Percentiles rank a stretch among this genome's conserved stretches.
phyloP scores from a whole-genome alignment of 2,888 invertebrate species.

The Phasia obesa region DNA sequence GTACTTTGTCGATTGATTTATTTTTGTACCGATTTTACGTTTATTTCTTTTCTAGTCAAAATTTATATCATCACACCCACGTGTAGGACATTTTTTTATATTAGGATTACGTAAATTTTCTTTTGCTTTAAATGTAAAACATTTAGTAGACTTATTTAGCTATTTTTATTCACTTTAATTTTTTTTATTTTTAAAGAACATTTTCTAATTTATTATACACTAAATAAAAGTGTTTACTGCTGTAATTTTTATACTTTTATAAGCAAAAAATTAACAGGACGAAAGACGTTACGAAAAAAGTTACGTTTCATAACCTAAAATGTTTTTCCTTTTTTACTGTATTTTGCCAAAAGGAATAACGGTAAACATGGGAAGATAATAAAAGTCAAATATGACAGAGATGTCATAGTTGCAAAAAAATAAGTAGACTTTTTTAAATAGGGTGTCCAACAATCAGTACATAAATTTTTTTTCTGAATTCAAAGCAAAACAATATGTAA shows the following conservation, averaged over 20 bases:
- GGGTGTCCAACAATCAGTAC: neutral
- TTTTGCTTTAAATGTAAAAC: no score
- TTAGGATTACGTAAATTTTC: slow-evolving; percentile 41
- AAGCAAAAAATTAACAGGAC: slow-evolving; percentile 41
- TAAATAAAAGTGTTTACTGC: slow-evolving; percentile 27
- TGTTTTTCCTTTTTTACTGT: slow-evolving; percentile 6
- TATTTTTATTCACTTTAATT: neutral
- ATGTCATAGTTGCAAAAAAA: slow-evolving; percentile 22
- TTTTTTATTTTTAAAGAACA: slow-evolving; percentile 5
- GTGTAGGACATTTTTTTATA: slow-evolving; percentile 47
- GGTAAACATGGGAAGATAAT: slow-evolving; percentile 26
- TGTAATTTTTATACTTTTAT: slow-evolving; percentile 11
- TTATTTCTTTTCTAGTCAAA: slow-evolving; percentile 6
- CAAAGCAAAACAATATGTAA: no score
- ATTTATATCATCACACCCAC: slow-evolving; percentile 48
- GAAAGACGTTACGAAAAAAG: slow-evolving; percentile 19
- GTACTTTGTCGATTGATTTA: neutral
- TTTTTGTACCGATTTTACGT: neutral
- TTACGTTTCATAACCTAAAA: slow-evolving; percentile 29
- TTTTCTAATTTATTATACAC: slow-evolving; percentile 34
- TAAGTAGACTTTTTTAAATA: neutral
- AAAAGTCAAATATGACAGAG: slow-evolving; percentile 14
- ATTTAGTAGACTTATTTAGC: neutral
- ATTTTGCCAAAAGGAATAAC: slow-evolving; percentile 33
- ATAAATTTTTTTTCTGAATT: no score